Percentiles rank a stretch among this genome's conserved stretches.
phyloP scores from a whole-genome alignment of 2,113 vertebrate genomes.

The Varanus salvator region DNA sequence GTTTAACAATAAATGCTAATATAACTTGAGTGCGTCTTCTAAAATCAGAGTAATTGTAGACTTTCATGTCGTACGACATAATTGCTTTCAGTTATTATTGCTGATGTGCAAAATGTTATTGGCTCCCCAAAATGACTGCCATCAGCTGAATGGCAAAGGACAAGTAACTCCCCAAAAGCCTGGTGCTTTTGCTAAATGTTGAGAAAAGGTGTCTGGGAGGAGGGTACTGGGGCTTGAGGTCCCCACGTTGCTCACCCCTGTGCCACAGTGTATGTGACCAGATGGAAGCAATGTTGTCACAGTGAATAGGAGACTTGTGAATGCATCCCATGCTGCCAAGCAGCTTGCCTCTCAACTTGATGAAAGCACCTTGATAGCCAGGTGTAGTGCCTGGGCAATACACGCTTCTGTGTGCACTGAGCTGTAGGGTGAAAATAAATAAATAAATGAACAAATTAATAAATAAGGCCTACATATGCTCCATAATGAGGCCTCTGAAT shows the following conservation, averaged over 20 bases:
- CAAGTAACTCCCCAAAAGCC: too few species aligned
- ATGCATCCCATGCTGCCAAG: too few species aligned
- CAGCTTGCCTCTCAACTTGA: neutral
- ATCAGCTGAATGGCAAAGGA: neutral
- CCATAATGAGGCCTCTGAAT: neutral
- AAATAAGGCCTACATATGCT: neutral
- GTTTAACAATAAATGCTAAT: slow-evolving; percentile 34
- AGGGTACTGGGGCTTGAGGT: neutral
- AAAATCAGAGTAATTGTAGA: slow-evolving; percentile 35
- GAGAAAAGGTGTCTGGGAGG: too few species aligned
- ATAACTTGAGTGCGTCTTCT: slow-evolving; percentile 44
- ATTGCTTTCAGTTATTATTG: slow-evolving; percentile 13
- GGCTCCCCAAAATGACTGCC: neutral
- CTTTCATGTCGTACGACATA: slow-evolving; percentile 1
- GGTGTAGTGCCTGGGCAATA: neutral
- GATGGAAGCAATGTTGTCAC: neutral
- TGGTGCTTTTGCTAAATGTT: too few species aligned
- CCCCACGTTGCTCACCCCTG: neutral
- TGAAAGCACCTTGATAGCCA: neutral
- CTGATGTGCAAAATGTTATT: slow-evolving; percentile 15
- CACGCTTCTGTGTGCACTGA: neutral
- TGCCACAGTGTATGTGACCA: neutral
- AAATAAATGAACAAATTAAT: too few species aligned
- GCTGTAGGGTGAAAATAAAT: neutral
- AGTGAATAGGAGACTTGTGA: neutral